Evolutionary conservation across 2,797 vertebrate species (phyloP), one percentile per base, ranked within the genome.

Genomic region (Betta splendens): DNA sequence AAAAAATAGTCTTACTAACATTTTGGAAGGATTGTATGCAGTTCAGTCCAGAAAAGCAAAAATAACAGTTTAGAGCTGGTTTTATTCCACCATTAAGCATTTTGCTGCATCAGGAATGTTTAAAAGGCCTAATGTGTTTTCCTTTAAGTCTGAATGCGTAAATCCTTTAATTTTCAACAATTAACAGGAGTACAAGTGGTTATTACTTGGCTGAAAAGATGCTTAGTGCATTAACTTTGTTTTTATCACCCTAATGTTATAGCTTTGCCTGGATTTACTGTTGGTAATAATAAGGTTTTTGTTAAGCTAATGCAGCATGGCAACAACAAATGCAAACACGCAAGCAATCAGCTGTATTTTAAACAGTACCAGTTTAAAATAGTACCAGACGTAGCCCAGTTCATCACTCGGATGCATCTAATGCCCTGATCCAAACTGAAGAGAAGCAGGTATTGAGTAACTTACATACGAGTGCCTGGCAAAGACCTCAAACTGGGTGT

Each of bases 381-480:
- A n/a, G n/a, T n/a, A n/a, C n/a, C n/a, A n/a, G n/a, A n/a, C n/a
- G n/a, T n/a, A n/a, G n/a, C n/a, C n/a, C n/a, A n/a, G n/a, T n/a
- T n/a, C n/a, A n/a, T n/a, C n/a, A 28, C 55, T 60, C 20, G 35
- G 10, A 25, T 49, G 17, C 5, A 55, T 54, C 56, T n/a, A 3
- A 22, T 63, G 28, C 29, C 63, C 50, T 45, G 56, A 60, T 20
- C 21, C 40, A 35, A 58, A 65, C 33, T 61, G 42, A 28, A 44
- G 22, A 37, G 48, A 54, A 65, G 44, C 65, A 39, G 51, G 74
- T 68, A 65, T 67, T 47, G 22, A 71, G 44, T 60, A 48, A 93
- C 97, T 95, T 92, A 99, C 98, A 81, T 94, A 93, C 4, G 95
- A 94, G 89, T 98, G 96, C 67, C 96, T 92, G 66, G 94, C 84